Conservation (phyloP, 2,797 vertebrate genomes). For the Garrulus glandarius region DNA sequence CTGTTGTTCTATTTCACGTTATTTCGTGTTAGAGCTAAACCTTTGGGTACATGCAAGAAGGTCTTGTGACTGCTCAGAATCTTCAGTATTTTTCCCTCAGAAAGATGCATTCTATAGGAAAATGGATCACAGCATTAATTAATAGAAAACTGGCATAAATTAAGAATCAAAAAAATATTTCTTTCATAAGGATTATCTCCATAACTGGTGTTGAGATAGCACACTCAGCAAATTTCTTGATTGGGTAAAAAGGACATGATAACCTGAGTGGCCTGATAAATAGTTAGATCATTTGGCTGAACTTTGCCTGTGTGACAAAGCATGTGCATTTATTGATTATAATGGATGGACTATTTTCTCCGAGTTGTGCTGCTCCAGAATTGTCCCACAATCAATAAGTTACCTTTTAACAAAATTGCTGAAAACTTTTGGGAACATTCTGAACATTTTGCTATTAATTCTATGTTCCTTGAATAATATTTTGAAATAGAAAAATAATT, state of each 20-base stretch:
- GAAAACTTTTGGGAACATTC: not conserved
- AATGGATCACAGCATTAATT: not conserved
- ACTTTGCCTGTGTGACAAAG: not conserved
- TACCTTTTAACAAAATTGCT: not conserved
- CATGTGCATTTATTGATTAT: not conserved
- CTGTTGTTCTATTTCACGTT: not conserved
- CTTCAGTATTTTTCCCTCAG: not conserved
- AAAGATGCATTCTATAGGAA: not conserved
- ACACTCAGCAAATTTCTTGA: not conserved
- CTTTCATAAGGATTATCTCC: not conserved
- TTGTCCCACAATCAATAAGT: not conserved
- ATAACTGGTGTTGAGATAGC: not conserved
- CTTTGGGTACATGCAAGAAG: not conserved
- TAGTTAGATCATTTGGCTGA: conserved; percentile 2
- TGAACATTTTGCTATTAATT: not conserved
- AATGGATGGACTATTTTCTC: not conserved
- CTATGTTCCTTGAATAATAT: not conserved
- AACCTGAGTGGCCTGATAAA: not conserved
- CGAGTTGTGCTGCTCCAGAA: not conserved
- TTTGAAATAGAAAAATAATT: not conserved
- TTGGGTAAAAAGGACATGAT: not conserved
- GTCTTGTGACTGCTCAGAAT: not conserved
- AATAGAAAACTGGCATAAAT: not conserved
- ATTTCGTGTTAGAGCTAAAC: not conserved
- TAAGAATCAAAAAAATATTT: not conserved